These are phyloP conservation scores for Phocoena phocoena DNA, from an alignment of 2,113 vertebrate genomes.

Conservation along the genomic window DNA sequence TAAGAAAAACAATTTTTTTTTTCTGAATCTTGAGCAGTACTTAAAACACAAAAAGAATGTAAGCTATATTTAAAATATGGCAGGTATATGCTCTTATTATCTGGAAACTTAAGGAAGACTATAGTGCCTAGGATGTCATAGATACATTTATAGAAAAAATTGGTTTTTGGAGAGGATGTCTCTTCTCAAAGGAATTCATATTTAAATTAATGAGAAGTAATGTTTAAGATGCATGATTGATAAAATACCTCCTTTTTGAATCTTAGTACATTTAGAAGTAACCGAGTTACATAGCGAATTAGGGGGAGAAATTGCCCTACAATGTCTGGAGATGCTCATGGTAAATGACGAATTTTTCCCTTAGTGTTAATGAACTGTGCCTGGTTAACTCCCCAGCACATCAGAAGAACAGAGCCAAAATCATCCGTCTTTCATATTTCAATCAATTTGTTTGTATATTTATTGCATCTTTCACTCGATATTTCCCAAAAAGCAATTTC, in stretches of 20 bases:
- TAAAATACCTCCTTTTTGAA: slow-evolving; percentile 52
- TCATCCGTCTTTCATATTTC: slow-evolving; percentile 18
- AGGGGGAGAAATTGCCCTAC: neutral
- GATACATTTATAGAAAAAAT: neutral
- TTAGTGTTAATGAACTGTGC: slow-evolving; percentile 62
- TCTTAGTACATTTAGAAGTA: slow-evolving; percentile 55
- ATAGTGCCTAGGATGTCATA: neutral
- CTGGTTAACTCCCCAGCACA: slow-evolving; percentile 5
- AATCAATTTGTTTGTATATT: slow-evolving; percentile 57
- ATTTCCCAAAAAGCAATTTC: slow-evolving; percentile 54
- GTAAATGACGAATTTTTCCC: slow-evolving; percentile 59
- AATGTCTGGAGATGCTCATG: neutral
- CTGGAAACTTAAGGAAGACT: neutral
- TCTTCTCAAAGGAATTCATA: slow-evolving; percentile 31
- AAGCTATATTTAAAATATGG: slow-evolving; percentile 14
- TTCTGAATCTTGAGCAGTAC: neutral
- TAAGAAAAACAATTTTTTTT: neutral
- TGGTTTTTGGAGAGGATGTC: neutral
- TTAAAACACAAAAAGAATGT: slow-evolving; percentile 24
- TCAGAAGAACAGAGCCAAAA: neutral
- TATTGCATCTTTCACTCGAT: neutral
- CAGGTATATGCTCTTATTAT: neutral
- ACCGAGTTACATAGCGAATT: slow-evolving; percentile 56
- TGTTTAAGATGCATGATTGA: slow-evolving; percentile 51
- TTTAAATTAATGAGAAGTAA: slow-evolving; percentile 58